Evolutionary conservation across 2,797 vertebrate species (phyloP).

Genomic region (Valencia hispanica): DNA sequence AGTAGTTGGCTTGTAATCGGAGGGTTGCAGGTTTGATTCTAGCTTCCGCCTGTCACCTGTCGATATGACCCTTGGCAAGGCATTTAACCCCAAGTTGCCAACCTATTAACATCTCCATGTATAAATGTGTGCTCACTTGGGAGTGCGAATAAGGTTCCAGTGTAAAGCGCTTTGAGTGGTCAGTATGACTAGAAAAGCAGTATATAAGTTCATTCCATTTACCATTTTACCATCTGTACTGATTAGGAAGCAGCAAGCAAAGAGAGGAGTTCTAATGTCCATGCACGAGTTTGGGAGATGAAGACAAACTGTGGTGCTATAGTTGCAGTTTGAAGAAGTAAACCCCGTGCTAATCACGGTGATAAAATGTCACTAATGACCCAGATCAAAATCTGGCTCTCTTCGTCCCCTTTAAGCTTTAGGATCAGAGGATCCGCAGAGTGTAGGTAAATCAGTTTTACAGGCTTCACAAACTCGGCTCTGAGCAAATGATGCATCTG

Average conservation of each 20-base stretch:
- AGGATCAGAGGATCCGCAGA: conserved; percentile 32
- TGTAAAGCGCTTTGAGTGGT: too few relatives aligned
- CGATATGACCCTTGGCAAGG: too few relatives aligned
- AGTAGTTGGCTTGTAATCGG: too few relatives aligned
- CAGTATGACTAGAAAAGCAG: too few relatives aligned
- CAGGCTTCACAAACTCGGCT: conserved; percentile 12
- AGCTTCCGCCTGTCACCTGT: too few relatives aligned
- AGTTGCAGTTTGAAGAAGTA: conserved; percentile 24
- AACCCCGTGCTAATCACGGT: conserved; percentile 43
- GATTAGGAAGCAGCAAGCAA: conserved; percentile 14
- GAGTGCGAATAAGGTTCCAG: too few relatives aligned
- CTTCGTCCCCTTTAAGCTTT: conserved; percentile 38
- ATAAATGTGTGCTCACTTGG: too few relatives aligned
- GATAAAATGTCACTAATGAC: conserved; percentile 37
- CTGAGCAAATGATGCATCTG: not conserved
- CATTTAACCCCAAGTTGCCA: too few relatives aligned
- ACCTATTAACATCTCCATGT: too few relatives aligned
- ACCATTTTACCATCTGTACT: too few relatives aligned
- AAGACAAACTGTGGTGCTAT: conserved; percentile 12
- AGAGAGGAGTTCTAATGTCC: not conserved
- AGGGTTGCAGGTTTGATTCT: too few relatives aligned
- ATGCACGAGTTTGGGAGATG: not conserved
- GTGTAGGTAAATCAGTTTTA: conserved; percentile 10
- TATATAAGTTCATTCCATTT: too few relatives aligned
- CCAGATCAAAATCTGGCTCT: conserved; percentile 31